Evolutionary conservation across 2,888 invertebrate species (phyloP), one percentile per base, ranked within the genome.

Genomic region (Diadegma fenestrale): DNA sequence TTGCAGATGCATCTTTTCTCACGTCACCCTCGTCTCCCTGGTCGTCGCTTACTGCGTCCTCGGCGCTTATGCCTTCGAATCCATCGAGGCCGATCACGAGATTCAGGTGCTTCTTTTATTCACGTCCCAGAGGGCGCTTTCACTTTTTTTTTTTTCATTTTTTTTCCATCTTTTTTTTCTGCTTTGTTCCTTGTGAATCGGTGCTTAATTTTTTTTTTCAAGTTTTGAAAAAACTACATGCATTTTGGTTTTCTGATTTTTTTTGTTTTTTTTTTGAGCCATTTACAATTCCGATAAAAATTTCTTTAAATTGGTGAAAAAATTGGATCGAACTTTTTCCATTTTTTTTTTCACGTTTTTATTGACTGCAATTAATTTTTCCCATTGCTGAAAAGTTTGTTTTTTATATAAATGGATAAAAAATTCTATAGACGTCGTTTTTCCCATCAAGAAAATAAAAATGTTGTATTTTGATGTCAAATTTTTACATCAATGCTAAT

Each of bases 41-140:
- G 98, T 98, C 89, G 97, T 98, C 86, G 97, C 97, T 43, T 98
- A 98, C 94, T 98, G 98, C 94, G 96, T 98, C 90, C 96, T 98
- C 80, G 98, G 98, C 10, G 98, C 98, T 19, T 96, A 97, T 92
- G 96, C 97, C 83, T 98, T 98, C 94, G 96, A 97, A 93, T 95
- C 95, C 72, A 95, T 98, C 82, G 98, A 98, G 92, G 95, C 96
- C 7, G 95, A 95, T 69, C 96, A 98, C 91, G 98, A 98, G 93
- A 95, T 94, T 89, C 95, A 96, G 94, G 98, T 97, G 93, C 37
- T 79, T 90, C 80, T 73, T 30, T 37, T 41, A 12, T 75, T 69
- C 37, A 26, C 10, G 12, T 41, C 17, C 6, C 5, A 37, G 48
- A 58, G 26, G 66, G 66, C 37, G 37, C 37, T 66, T 66, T 37